Evolutionary conservation across 1,140 invertebrate species (phyloP), one percentile per base, ranked within the genome.

Genomic region (Drosophila orosa): DNA sequence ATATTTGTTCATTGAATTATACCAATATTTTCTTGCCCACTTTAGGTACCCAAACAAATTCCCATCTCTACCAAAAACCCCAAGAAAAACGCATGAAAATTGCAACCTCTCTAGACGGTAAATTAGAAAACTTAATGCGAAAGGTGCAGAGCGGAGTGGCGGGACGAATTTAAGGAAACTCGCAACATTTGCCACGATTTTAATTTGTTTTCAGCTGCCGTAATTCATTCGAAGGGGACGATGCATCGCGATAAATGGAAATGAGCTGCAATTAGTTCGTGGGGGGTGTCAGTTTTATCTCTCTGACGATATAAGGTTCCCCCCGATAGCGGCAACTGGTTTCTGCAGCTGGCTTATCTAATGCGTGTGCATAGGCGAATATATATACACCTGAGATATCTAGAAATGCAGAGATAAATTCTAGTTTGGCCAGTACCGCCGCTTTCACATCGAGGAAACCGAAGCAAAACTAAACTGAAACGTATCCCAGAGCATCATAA

Each of bases 261-360:
- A 85, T 85, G 78, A 74, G 78, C 44, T 66, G 73, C 84, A 86
- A 86, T 86, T 87, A 86, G 83, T 86, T 72, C 71, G 82, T 86
- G 82, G 82, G 82, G 82, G 82, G 83, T 82, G 83, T 78, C 45
- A 33, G 57, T 54, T 47, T 74, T 68, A 68, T 69, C 50, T 47
- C n/a, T 55, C 40, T 17, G 12, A 12, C 27, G 67, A 71, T 71
- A 39, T 29, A 40, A 48, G 52, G 19, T 31, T 19, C 25, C 22
- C n/a, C 1, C 22, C 45, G 61, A 74, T 74, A 67, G 33, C 19
- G 10, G 61, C 40, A 71, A 76, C 73, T 76, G 73, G 73, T 76
- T 76, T 56, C 22, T 27, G 47, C 65, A 47, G 8, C 42, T 71
- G 52, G 65, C 68, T 72, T 72, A 72, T 72, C 68, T 72, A 71